Percentiles rank a stretch among this genome's conserved stretches.
Evolutionary conservation across 2,888 invertebrate species (phyloP).

Genomic region (Eupithecia dodoneata): DNA sequence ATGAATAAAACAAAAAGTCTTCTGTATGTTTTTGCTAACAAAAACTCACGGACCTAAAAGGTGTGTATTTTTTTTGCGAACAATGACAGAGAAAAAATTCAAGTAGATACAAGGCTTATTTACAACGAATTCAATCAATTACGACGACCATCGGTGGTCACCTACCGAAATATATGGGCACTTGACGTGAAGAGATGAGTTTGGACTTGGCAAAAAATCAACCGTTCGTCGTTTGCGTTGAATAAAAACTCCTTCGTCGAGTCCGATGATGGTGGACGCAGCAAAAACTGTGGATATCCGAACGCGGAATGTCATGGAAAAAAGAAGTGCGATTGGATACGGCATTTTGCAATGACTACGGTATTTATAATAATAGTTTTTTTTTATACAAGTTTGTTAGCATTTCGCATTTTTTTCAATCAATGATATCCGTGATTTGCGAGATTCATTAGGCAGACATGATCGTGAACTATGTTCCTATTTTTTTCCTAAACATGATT

Average conservation of each 20-base stretch:
- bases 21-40: constrained; percentile 49
- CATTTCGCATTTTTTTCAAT: constrained; percentile 11
- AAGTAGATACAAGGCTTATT: constrained; percentile 66
- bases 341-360: constrained; percentile 65
- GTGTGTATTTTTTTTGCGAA: constrained; percentile 48
- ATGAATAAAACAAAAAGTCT: constrained; percentile 49
- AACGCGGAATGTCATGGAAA: constrained; percentile 64
- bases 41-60: constrained; percentile 48
- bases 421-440: constrained; percentile 13
- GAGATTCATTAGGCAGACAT: constrained; percentile 6
- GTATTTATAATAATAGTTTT: constrained; percentile 41
- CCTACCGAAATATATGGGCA: constrained; percentile 75
- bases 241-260: constrained; percentile 74
- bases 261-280: constrained; percentile 63
- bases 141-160: constrained; percentile 65
- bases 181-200: constrained; percentile 74
- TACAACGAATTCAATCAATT: constrained; percentile 78
- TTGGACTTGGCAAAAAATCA: constrained; percentile 72
- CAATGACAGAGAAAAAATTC: constrained; percentile 45
- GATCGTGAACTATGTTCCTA: background rate
- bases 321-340: constrained; percentile 71
- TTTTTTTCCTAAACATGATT: background rate
- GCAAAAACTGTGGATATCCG: constrained; percentile 73
- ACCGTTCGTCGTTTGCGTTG: constrained; percentile 58
- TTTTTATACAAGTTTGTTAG: constrained; percentile 19